Conservation (phyloP, 2,797 vertebrate genomes). For the Labeo calbasu region DNA sequence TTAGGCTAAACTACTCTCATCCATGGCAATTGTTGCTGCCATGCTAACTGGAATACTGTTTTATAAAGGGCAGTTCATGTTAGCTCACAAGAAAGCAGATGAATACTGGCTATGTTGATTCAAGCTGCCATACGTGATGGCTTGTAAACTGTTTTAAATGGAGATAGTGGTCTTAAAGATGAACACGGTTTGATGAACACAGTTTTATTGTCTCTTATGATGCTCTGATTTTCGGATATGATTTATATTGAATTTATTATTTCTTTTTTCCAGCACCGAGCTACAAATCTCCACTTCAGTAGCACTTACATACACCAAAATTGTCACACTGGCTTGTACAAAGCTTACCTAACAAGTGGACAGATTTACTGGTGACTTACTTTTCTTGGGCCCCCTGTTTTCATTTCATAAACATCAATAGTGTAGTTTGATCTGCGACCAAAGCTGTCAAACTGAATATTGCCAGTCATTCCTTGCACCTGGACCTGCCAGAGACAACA, state of each 20-base stretch:
- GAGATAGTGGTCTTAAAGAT: background rate
- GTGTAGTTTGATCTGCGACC: conserved; percentile 98
- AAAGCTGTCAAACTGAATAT: conserved; percentile 98
- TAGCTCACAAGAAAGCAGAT: background rate
- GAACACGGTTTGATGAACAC: background rate
- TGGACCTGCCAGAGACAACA: conserved; percentile 83
- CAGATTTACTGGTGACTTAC: conserved; percentile 75
- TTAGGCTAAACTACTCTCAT: conserved; percentile 22
- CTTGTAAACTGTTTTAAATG: background rate
- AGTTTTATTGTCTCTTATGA: background rate
- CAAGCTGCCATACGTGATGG: background rate
- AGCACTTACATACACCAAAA: background rate
- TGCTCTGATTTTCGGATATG: too few species aligned
- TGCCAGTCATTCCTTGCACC: conserved; percentile 98
- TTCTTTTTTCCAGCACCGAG: background rate
- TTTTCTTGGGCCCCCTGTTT: conserved; percentile 90
- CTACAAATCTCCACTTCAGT: background rate
- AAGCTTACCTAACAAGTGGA: conserved; percentile 19
- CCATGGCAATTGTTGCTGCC: background rate
- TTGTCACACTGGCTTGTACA: background rate
- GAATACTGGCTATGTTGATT: background rate
- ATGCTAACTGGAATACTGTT: conserved; percentile 4
- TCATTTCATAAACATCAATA: conserved; percentile 98
- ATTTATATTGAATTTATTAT: too few species aligned
- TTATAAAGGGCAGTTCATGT: background rate